Conservation (phyloP, 2,113 vertebrate genomes). For the Siphamia tubifer region DNA sequence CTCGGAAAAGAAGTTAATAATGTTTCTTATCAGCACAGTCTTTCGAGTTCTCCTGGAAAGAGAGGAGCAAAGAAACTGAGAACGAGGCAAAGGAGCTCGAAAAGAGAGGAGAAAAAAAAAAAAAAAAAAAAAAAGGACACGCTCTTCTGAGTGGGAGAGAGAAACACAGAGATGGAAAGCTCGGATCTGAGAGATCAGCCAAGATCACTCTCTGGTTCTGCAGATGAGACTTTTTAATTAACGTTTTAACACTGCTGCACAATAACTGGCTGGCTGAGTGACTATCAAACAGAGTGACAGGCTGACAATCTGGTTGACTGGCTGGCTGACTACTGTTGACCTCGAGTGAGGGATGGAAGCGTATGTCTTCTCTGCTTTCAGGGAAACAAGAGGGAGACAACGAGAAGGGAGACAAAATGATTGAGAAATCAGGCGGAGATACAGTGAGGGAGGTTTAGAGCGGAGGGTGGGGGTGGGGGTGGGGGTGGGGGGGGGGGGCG, state of each 20-base stretch:
- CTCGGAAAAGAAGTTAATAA: constrained; percentile 73
- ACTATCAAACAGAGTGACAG: constrained; percentile 61
- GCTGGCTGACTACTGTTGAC: constrained; percentile 27
- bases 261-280: constrained; percentile 43
- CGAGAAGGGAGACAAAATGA: constrained; percentile 6
- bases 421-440: constrained; percentile 17
- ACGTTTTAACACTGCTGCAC: constrained; percentile 61
- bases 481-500: background rate
- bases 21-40: constrained; percentile 74
- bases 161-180: constrained; percentile 5
- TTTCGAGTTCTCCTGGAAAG: constrained; percentile 63
- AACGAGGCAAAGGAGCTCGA: constrained; percentile 25
- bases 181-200: constrained; percentile 40
- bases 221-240: constrained; percentile 69
- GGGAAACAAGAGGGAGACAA: constrained; percentile 1
- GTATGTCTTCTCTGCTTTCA: constrained; percentile 12
- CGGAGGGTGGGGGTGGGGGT: background rate
- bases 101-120: background rate
- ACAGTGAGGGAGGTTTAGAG: constrained; percentile 26
- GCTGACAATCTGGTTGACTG: constrained; percentile 42
- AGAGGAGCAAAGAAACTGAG: constrained; percentile 29
- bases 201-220: constrained; percentile 55
- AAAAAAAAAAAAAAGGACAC: background rate
- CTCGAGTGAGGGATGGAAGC: constrained; percentile 37
- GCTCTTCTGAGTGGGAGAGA: background rate